Evolutionary conservation across 2,797 vertebrate species (phyloP).

Genomic region (Loriculus beryllinus): DNA sequence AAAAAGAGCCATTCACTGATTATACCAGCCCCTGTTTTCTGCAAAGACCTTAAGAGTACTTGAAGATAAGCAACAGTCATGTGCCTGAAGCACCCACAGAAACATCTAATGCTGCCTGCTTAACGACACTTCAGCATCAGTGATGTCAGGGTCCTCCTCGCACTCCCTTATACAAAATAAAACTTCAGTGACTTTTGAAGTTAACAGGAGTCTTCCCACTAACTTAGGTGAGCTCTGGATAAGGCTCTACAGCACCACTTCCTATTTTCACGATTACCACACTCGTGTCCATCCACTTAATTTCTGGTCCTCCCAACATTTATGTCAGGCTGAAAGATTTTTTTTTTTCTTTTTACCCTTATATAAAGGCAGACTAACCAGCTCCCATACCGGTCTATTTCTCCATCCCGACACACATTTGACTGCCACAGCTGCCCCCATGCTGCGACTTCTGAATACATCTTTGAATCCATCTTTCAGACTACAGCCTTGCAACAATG

Average conservation of each 20-base stretch:
- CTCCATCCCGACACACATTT: background rate
- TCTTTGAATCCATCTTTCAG: slow-evolving; percentile 3
- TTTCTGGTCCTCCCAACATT: background rate
- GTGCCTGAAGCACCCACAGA: background rate
- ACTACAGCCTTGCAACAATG: background rate
- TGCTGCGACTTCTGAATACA: slow-evolving; percentile 28
- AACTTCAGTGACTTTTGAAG: background rate
- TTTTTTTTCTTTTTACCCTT: background rate
- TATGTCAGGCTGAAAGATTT: background rate
- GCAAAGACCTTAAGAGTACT: background rate
- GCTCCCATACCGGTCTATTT: background rate
- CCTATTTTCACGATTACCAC: background rate
- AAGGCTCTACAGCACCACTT: background rate
- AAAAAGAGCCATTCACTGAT: background rate
- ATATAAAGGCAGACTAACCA: background rate
- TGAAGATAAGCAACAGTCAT: background rate
- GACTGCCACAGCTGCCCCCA: slow-evolving; percentile 11
- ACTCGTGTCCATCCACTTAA: background rate
- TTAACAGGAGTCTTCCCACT: background rate
- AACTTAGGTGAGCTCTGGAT: background rate
- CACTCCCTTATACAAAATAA: background rate
- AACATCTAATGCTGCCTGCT: background rate
- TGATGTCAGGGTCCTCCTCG: background rate
- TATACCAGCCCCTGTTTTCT: background rate
- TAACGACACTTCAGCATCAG: background rate